Percentiles rank a stretch among this genome's conserved stretches.
phyloP scores from a whole-genome alignment of 1,140 invertebrate genomes.

The Monochamus saltuarius region DNA sequence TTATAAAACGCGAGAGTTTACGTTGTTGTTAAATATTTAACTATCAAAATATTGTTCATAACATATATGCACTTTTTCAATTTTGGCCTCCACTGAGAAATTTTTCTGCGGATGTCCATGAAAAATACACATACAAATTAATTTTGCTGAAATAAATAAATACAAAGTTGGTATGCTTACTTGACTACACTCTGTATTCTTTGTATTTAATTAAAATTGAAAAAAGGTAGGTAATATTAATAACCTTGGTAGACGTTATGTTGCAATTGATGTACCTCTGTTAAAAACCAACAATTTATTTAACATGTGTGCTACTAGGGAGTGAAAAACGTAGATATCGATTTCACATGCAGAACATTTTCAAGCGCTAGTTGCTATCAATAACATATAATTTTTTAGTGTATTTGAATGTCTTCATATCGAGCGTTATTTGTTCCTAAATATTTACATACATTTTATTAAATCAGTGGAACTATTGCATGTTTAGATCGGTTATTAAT shows the following conservation, averaged over 20 bases:
- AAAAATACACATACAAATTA: too few species aligned
- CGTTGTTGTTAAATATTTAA: too few species aligned
- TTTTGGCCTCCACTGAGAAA: too few species aligned
- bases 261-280: background rate
- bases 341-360: conserved; percentile 12
- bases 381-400: background rate
- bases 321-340: conserved; percentile 1
- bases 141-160: too few species aligned
- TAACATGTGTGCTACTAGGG: background rate
- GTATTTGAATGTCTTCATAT: background rate
- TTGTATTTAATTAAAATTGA: background rate
- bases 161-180: background rate
- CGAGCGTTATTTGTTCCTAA: background rate
- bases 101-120: too few species aligned
- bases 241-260: too few species aligned
- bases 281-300: conserved; percentile 2
- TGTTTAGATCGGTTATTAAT: background rate
- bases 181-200: background rate
- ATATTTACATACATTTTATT: too few species aligned
- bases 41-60: too few species aligned
- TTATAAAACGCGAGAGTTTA: too few species aligned
- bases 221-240: background rate
- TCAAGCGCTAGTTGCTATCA: background rate
- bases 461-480: too few species aligned
- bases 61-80: too few species aligned